Base-by-base conservation (phyloP, 2,888 invertebrate species). In the Torymus texanus region DNA sequence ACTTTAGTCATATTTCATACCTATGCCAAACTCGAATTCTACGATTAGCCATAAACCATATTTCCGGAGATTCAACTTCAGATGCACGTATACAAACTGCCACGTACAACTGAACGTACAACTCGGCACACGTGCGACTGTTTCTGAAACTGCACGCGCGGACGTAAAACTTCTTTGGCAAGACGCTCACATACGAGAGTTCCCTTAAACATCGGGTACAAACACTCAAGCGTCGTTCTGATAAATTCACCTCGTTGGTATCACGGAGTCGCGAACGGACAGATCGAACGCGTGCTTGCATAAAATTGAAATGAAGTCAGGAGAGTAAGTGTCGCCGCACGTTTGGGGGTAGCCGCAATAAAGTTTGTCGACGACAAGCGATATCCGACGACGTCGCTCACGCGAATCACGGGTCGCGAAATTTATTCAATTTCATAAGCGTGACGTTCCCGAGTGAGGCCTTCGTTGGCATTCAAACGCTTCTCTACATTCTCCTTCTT, bases 401-500 rank as follows among this genome's bases (percentile, higher is more conserved):
- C 51, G 41, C 10, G 24, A 67, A 75, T 66, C 59, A 53, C 66
- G 50, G 51, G 13, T 2, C 53, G 29, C 16, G 41, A 18, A 41
- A 73, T 75, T 66, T 75, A 75, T 75, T 75, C 75, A 66, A 75
- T 75, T 66, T 75, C 59, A 66, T 66, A 58, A 74, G 65, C 58
- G 21, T 21, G 65, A 21, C 66, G 29, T 61, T 61, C 61, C 18
- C 13, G 71, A 14, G 41, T 11, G 58, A 16, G 70, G 5, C 14
- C 5, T 24, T 58, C 74, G 65, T 74, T 51, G 66, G 66, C 58
- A 74, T 58, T 74, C 63, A 24, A 13, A 11, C 50, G 18, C 14
- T 21, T 16, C 24, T 2, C 21, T 12, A 18, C 66, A 2, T 53
- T 14, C 12, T 61, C 24, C 12, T 41, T 24, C 21, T 41, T 12